These are phyloP conservation scores for Atractosteus spatula DNA, from an alignment of 2,113 vertebrate species.

Conservation along the genomic window DNA sequence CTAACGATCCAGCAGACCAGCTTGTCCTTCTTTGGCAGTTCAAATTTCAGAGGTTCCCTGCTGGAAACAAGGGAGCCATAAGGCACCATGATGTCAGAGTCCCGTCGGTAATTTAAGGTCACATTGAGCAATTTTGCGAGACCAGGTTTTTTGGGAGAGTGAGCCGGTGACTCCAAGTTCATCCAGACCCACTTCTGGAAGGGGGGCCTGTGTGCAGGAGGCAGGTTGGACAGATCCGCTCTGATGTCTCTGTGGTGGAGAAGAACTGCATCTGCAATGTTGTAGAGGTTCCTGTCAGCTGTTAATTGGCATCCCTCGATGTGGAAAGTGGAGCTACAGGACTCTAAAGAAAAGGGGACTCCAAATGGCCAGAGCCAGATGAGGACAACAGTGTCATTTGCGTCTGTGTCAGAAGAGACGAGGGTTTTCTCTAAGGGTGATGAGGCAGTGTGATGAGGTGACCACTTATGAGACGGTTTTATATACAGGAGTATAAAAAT, in stretches of 20 bases:
- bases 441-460: conserved; percentile 84
- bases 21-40: conserved; percentile 91
- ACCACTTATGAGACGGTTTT: conserved; percentile 90
- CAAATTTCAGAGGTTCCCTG: conserved; percentile 79
- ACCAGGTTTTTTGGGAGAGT: conserved; percentile 84
- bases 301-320: conserved; percentile 90
- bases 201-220: conserved; percentile 78
- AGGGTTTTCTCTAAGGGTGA: conserved; percentile 86
- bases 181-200: conserved; percentile 99
- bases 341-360: conserved; percentile 81
- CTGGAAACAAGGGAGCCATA: conserved; percentile 87
- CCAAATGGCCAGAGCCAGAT: conserved; percentile 97
- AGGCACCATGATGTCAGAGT: conserved; percentile 96
- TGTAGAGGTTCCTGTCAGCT: conserved; percentile 84
- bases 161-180: conserved; percentile 96
- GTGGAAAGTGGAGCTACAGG: conserved; percentile 85
- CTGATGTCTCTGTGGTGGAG: conserved; percentile 92
- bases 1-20: conserved; percentile 96
- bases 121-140: conserved; percentile 92
- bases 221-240: conserved; percentile 88
- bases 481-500: conserved; percentile 91
- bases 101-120: conserved; percentile 89
- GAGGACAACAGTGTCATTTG: conserved; percentile 86
- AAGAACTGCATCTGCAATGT: conserved; percentile 86
- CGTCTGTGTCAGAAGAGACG: conserved; percentile 78